These are phyloP conservation scores for Cheirogaleus medius DNA, from an alignment of 2,113 vertebrate species.

Conservation along the genomic window DNA sequence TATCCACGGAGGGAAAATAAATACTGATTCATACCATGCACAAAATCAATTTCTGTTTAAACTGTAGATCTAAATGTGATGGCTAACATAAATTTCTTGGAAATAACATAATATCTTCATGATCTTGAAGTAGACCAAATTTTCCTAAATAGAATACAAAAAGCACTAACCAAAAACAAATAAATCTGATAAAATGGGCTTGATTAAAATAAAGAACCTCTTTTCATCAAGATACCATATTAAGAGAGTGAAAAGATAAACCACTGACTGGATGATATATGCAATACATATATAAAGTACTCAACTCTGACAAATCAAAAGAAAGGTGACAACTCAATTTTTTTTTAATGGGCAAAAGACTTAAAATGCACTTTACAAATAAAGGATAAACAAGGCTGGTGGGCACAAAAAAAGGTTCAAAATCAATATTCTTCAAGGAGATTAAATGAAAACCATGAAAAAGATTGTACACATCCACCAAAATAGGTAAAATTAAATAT, in stretches of 20 bases:
- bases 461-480: background rate
- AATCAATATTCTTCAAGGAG: background rate
- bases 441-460: background rate
- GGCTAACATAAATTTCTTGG: background rate
- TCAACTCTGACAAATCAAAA: background rate
- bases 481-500: background rate
- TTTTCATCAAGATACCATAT: background rate
- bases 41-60: background rate
- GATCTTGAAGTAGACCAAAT: background rate
- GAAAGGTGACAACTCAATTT: background rate
- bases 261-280: background rate
- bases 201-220: background rate
- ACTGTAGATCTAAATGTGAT: background rate
- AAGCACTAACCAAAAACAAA: background rate
- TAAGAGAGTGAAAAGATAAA: background rate
- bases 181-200: background rate
- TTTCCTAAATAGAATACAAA: background rate
- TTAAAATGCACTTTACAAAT: background rate
- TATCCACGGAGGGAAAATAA: background rate
- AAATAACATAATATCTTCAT: background rate
- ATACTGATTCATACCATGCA: background rate
- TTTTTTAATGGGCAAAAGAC: background rate
- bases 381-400: background rate
- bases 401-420: background rate
- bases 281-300: background rate